Evolutionary conservation across 1,140 invertebrate species (phyloP).

Genomic region (Eriocheir sinensis): DNA sequence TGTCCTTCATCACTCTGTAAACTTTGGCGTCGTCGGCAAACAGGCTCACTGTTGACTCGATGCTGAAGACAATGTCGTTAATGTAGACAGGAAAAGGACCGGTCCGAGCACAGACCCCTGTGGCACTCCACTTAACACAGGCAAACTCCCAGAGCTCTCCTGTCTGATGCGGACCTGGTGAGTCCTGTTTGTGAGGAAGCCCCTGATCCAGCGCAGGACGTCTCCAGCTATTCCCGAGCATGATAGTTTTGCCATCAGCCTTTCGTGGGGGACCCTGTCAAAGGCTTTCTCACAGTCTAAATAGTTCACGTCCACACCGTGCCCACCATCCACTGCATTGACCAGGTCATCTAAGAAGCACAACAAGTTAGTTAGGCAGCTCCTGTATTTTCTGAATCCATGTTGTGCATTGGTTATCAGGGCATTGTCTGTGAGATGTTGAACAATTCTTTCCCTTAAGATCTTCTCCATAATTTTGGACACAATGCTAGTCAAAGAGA

Average conservation of each 20-base stretch:
- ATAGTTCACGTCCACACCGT: slow-evolving; percentile 34
- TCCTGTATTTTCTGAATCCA: slow-evolving; percentile 33
- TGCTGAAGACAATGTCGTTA: neutral
- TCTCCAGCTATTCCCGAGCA: no score
- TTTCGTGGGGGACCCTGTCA: slow-evolving; percentile 2
- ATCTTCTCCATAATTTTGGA: neutral
- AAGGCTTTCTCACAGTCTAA: slow-evolving; percentile 51
- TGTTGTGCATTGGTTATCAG: neutral
- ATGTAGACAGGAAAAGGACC: slow-evolving; percentile 16
- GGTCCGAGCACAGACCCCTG: slow-evolving; percentile 17
- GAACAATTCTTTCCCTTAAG: neutral
- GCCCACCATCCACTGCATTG: no score
- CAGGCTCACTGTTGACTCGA: neutral
- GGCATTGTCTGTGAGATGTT: neutral
- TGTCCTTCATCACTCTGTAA: neutral
- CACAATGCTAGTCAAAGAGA: slow-evolving; percentile 15
- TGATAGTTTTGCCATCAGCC: no score
- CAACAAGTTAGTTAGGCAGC: slow-evolving; percentile 31
- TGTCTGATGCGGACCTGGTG: no score
- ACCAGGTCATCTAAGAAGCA: slow-evolving; percentile 32
- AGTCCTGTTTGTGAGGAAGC: no score
- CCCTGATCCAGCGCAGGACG: no score
- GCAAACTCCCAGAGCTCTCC: neutral
- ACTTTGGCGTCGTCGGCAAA: slow-evolving; percentile 29
- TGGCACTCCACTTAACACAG: neutral